Base-by-base conservation (phyloP, 2,888 invertebrate species). In the Pseudoips prasinana region DNA sequence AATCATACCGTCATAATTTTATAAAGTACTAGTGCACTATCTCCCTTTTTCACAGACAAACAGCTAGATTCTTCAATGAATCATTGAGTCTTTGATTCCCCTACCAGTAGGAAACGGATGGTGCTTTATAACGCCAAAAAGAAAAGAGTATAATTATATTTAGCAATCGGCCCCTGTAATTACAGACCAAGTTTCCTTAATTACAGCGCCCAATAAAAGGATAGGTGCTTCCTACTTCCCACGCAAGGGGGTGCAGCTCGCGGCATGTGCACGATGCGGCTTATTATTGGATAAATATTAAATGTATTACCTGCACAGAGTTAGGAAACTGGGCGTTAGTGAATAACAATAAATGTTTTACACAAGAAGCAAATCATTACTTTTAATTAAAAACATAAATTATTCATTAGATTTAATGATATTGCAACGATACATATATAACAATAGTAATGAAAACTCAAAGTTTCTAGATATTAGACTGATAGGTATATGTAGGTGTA, bases 91-190 rank as follows among this genome's bases (percentile, higher is more conserved):
- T 5, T n/a, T 7, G 4, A 7, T 20, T 7, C 38, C 54, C 41
- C 51, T 34, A 33, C 36, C 46, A 34, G 33, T 44, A 36, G 40
- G 53, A 59, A 52, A 18, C 67, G 71, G 68, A 73, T 63, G 73
- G 68, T 70, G 67, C 60, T 49, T 47, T 59, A 65, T 59, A 61
- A 64, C 64, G 68, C 67, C 63, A 66, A 78, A 77, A 74, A 73
- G 66, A 73, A 75, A 79, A 76, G 76, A 70, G 64, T 80, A 76
- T 61, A 80, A 87, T 86, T 87, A 88, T 85, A 84, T 88, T 86
- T 85, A 87, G 87, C 85, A 77, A 81, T 76, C 82, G 60, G n/a
- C 86, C 87, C 86, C 86, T 80, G 86, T 83, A 86, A 87, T 87
- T 85, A 86, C 75, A 71, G 72, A 65, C 68, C 68, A 75, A 78